These are phyloP conservation scores for Drosophila kurseongensis DNA, from an alignment of 1,140 invertebrate species.

Conservation along the genomic window DNA sequence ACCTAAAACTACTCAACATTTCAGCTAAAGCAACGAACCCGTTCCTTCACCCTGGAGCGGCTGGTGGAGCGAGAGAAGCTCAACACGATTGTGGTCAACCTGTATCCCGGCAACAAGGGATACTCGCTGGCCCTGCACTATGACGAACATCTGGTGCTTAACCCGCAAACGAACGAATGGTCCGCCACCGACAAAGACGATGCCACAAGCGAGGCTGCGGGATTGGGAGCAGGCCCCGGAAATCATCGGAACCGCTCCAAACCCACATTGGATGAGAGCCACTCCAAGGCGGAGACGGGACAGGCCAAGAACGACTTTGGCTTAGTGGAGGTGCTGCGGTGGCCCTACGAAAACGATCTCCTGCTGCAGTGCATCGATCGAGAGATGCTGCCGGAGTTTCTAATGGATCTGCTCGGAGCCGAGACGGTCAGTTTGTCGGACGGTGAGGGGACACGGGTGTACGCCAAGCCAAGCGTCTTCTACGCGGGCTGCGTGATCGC, in stretches of 20 bases:
- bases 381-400: slow-evolving; percentile 93
- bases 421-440: slow-evolving; percentile 86
- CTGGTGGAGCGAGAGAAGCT: slow-evolving; percentile 93
- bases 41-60: slow-evolving; percentile 92
- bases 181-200: slow-evolving; percentile 28
- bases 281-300: slow-evolving; percentile 22
- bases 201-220: slow-evolving; percentile 12
- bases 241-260: slow-evolving; percentile 56
- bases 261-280: slow-evolving; percentile 32
- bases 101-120: slow-evolving; percentile 96
- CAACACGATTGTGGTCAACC: slow-evolving; percentile 94
- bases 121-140: slow-evolving; percentile 93
- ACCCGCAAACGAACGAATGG: slow-evolving; percentile 71
- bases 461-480: slow-evolving; percentile 89
- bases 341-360: slow-evolving; percentile 92
- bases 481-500: slow-evolving; percentile 96
- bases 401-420: slow-evolving; percentile 93
- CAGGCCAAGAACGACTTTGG: slow-evolving; percentile 85
- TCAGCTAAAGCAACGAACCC: slow-evolving; percentile 78
- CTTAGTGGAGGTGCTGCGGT: slow-evolving; percentile 89
- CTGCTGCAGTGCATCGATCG: slow-evolving; percentile 92
- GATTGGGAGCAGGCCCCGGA: slow-evolving; percentile 8
- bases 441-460: slow-evolving; percentile 69
- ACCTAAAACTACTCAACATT: slow-evolving; percentile 10
- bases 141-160: slow-evolving; percentile 77